Evolutionary conservation across 2,797 vertebrate species (phyloP).

Genomic region (Buphagus erythrorhynchus): DNA sequence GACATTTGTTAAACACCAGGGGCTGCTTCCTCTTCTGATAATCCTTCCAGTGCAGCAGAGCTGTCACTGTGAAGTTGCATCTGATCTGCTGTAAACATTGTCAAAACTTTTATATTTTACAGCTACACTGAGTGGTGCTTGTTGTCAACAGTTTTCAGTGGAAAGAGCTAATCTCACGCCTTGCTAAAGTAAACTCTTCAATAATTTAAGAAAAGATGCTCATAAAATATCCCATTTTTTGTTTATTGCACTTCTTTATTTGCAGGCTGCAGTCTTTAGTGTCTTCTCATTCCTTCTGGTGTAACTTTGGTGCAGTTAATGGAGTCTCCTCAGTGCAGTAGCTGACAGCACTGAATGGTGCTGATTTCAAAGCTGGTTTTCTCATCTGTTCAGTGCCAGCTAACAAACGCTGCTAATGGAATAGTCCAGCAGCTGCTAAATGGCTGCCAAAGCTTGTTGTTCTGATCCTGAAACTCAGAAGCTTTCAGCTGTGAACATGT

Average conservation of each 20-base stretch:
- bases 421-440: background rate
- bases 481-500: background rate
- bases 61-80: background rate
- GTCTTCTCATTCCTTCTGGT: background rate
- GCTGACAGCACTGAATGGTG: background rate
- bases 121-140: background rate
- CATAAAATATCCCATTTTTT: slow-evolving; percentile 14
- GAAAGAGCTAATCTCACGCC: background rate
- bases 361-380: background rate
- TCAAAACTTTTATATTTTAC: slow-evolving; percentile 17
- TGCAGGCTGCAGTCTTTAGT: background rate
- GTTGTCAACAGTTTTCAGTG: slow-evolving; percentile 18
- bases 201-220: background rate
- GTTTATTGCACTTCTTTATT: background rate
- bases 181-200: slow-evolving; percentile 22
- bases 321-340: background rate
- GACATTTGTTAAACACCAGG: background rate
- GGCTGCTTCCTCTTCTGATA: background rate
- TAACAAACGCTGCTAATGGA: background rate
- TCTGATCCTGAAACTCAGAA: background rate
- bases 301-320: background rate
- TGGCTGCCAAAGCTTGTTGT: background rate
- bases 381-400: background rate
- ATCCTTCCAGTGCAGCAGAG: background rate
- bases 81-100: background rate